Percentiles rank a stretch among this genome's conserved stretches.
Evolutionary conservation across 2,113 vertebrate genomes (phyloP).

Genomic region (Archilochus colubris): DNA sequence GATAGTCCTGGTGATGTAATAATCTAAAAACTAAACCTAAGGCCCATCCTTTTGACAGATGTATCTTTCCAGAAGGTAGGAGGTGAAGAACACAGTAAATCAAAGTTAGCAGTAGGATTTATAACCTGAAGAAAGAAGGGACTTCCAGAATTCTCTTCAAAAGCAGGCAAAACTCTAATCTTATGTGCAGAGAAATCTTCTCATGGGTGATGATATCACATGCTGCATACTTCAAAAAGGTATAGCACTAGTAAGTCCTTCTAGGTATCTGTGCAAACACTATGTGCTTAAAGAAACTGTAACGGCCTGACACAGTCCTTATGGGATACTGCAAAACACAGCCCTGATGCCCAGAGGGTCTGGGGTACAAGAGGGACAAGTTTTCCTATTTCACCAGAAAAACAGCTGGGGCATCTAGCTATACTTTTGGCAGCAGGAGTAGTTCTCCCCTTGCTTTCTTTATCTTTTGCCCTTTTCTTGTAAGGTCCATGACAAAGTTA

Average conservation of each 20-base stretch:
- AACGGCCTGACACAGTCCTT: not conserved
- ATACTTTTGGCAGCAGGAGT: not conserved
- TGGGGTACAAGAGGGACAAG: not conserved
- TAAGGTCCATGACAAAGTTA: not conserved
- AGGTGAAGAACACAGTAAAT: not conserved
- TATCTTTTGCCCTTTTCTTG: not conserved
- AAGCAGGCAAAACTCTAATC: not conserved
- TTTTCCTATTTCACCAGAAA: not conserved
- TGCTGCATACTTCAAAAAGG: not conserved
- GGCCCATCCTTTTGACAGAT: not conserved
- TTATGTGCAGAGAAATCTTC: not conserved
- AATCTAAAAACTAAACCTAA: not conserved
- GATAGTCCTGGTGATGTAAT: no score
- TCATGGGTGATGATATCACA: not conserved
- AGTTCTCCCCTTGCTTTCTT: not conserved
- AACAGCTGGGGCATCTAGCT: not conserved
- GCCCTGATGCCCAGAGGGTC: fast-evolving
- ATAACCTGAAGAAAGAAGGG: not conserved
- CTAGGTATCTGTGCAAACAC: not conserved
- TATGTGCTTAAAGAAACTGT: fast-evolving
- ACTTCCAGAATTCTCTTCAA: not conserved
- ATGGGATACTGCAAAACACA: not conserved
- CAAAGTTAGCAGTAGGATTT: not conserved
- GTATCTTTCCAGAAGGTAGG: not conserved
- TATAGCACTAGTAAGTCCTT: not conserved